Evolutionary conservation across 1,140 invertebrate genomes (phyloP).

Genomic region (Drosophila quadrilineata): DNA sequence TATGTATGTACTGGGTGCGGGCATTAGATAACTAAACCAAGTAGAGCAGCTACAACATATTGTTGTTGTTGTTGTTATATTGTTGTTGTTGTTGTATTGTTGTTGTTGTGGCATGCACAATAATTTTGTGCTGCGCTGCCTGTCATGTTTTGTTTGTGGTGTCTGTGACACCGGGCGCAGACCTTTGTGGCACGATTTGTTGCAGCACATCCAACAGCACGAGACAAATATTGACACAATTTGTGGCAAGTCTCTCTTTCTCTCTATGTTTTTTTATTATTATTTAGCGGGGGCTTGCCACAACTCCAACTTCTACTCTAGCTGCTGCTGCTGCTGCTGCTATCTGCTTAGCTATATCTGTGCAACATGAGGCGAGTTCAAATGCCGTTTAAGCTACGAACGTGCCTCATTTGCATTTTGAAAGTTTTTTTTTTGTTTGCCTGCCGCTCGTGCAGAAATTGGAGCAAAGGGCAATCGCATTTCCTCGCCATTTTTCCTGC

Average conservation of each 20-base stretch:
- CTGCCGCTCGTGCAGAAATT: constrained; percentile 55
- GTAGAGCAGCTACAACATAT: constrained; percentile 22
- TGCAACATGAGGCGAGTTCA: constrained; percentile 46
- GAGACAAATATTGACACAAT: constrained; percentile 80
- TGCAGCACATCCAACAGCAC: constrained; percentile 74
- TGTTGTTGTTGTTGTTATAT: constrained; percentile 13
- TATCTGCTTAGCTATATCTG: background rate
- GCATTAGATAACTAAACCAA: constrained; percentile 62
- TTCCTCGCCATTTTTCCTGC: constrained; percentile 34
- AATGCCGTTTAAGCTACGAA: constrained; percentile 65
- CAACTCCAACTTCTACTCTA: constrained; percentile 6
- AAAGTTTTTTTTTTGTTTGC: constrained; percentile 41
- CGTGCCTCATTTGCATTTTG: constrained; percentile 78
- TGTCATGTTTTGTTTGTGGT: constrained; percentile 62
- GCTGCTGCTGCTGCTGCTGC: background rate
- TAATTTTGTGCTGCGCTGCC: constrained; percentile 74
- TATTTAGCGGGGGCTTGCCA: constrained; percentile 62
- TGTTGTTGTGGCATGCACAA: constrained; percentile 45
- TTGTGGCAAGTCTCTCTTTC: constrained; percentile 66
- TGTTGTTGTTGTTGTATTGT: background rate
- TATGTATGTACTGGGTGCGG: constrained; percentile 51
- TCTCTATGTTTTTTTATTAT: no score
- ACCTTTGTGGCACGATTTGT: constrained; percentile 78
- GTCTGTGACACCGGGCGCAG: constrained; percentile 63
- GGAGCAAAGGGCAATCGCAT: constrained; percentile 67